phyloP scores from a whole-genome alignment of 1,140 invertebrate species.

The Lepidurus apus region DNA sequence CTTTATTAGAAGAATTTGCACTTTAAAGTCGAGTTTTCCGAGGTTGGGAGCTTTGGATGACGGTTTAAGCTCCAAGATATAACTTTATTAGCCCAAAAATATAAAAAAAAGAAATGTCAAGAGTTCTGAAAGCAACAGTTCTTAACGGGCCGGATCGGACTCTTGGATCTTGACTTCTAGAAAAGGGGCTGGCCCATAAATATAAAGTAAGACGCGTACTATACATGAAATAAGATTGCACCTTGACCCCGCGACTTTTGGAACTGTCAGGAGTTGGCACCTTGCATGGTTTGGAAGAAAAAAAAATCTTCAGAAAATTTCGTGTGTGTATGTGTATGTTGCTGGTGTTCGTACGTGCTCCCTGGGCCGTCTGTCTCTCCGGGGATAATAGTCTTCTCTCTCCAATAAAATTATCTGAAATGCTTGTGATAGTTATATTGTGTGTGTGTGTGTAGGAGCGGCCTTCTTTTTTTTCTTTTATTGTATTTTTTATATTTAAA shows the following conservation, averaged over 20 bases:
- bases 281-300: neutral
- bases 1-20: too few species aligned
- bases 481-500: neutral
- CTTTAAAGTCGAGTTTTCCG: too few species aligned
- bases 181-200: neutral
- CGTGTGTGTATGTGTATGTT: neutral
- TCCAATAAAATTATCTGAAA: neutral
- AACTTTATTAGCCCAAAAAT: neutral
- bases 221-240: conserved; percentile 12
- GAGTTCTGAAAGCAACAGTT: neutral
- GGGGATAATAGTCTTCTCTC: conserved; percentile 13
- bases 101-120: neutral
- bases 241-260: conserved; percentile 13
- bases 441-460: neutral
- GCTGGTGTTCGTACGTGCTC: neutral
- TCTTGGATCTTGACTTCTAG: neutral
- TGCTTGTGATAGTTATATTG: conserved; percentile 1
- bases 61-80: neutral
- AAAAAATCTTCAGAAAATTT: neutral
- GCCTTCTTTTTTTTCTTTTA: neutral
- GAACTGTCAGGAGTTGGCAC: conserved; percentile 2
- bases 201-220: neutral
- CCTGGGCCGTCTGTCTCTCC: conserved; percentile 12
- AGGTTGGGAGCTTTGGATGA: too few species aligned
- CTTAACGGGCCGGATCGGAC: neutral